A percentile compares a stretch with the other conserved stretches of the same genome.
These are phyloP conservation scores for Lordiphosa mommai DNA, from an alignment of 1,140 invertebrate genomes.

Conservation along the genomic window DNA sequence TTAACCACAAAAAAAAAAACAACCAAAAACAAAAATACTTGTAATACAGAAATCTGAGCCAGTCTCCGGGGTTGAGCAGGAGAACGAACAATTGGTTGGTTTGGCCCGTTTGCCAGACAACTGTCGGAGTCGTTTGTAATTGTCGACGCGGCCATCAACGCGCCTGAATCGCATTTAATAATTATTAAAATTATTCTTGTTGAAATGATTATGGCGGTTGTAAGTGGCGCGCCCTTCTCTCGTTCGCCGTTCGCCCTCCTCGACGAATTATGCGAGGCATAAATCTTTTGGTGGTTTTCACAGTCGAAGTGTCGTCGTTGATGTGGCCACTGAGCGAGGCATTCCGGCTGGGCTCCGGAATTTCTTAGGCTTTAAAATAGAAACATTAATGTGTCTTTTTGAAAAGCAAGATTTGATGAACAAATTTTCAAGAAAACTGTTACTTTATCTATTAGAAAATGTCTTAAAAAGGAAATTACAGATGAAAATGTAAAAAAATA, in stretches of 20 bases:
- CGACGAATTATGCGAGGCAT: conserved; percentile 50
- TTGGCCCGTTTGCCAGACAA: conserved; percentile 63
- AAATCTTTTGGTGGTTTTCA: conserved; percentile 51
- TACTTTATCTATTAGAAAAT: too few species aligned
- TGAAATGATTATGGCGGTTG: conserved; percentile 75
- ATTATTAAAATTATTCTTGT: conserved; percentile 78
- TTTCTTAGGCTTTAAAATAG: conserved; percentile 9
- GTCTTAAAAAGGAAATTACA: too few species aligned
- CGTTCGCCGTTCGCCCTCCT: conserved; percentile 8
- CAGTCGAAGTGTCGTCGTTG: conserved; percentile 24
- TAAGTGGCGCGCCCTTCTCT: conserved; percentile 47
- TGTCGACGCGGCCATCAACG: conserved; percentile 59
- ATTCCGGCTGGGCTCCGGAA: conserved; percentile 3
- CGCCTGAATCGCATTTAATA: conserved; percentile 65
- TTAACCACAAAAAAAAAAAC: conserved; percentile 52
- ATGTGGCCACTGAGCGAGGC: conserved; percentile 25
- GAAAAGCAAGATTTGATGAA: too few species aligned
- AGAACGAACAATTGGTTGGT: conserved; percentile 44
- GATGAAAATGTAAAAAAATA: too few species aligned
- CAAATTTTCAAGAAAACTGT: too few species aligned
- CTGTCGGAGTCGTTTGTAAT: conserved; percentile 52
- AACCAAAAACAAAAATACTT: too few species aligned
- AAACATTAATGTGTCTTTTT: not conserved
- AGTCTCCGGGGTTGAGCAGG: conserved; percentile 30
- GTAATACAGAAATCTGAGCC: conserved; percentile 33